Base-by-base conservation (phyloP, 2,888 invertebrate genomes). In the Schizotus pectinicornis region DNA sequence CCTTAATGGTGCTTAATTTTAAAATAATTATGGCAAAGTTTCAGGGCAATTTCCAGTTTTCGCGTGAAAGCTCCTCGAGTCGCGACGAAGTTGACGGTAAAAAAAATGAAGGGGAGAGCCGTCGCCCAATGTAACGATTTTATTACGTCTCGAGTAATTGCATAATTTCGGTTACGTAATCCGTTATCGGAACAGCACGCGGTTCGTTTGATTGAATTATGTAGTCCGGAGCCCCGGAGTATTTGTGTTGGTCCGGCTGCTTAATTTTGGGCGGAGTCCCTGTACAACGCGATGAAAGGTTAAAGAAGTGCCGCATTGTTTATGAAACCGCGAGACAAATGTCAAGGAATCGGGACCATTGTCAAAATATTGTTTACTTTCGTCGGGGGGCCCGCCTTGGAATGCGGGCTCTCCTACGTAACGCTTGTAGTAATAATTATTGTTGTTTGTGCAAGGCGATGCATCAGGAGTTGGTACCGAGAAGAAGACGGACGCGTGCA, bases 401-500 rank as follows among this genome's bases (percentile, higher is more conserved):
- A 41, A 14, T 41, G 41, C 11, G 22, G 31, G 32, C 42, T 31
- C 22, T 9, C 7, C 22, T 22, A 22, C 22, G 22, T 22, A 22
- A 22, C 22, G 22, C 22, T 22, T 22, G 22, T 22, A n/a, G 22
- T 22, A 22, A 5, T 22, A 22, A 22, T 22, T 3, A 22, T 22
- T 22, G 22, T 22, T 22, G 3, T 22, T 22, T 22, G 22, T 22
- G 22, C 22, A 22, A 2, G n/a, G 41, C 9, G n/a, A 39, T 38
- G 14, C 38, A n/a, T n/a, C n/a, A 42, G 22, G 34, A 35, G 30
- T 31, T 32, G 13, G 50, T 32, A 32, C 30, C 47, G 53, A 32
- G 46, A 54, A 54, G 45, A 38, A 46, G 45, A 46, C 53, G 39
- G 45, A 13, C 39, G 30, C 48, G 47, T 54, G 47, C 54, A 54